Evolutionary conservation across 2,113 vertebrate genomes (phyloP).

Genomic region (Camelus dromedarius): DNA sequence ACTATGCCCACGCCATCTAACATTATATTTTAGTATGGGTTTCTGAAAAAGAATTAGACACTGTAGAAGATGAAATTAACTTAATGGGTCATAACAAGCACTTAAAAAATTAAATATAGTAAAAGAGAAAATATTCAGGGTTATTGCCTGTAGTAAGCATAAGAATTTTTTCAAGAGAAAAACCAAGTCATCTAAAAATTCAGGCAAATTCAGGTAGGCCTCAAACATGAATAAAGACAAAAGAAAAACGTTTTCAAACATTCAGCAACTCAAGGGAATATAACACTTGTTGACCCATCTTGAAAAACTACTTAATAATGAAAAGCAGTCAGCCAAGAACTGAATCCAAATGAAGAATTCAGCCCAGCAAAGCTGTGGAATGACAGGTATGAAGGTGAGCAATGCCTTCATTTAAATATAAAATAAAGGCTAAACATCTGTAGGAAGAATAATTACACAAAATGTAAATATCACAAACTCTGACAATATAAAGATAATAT

Average conservation of each 20-base stretch:
- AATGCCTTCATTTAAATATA: neutral
- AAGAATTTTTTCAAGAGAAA: constrained; percentile 3
- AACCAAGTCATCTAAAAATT: constrained; percentile 4
- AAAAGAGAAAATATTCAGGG: neutral
- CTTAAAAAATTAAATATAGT: neutral
- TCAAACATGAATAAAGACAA: constrained; percentile 31
- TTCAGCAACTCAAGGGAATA: neutral
- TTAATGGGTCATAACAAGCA: neutral
- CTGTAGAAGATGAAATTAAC: neutral
- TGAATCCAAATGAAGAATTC: constrained; percentile 15
- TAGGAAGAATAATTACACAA: neutral
- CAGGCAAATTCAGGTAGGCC: neutral
- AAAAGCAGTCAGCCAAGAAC: neutral
- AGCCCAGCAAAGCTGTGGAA: neutral
- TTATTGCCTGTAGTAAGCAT: neutral
- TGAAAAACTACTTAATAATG: constrained; percentile 42
- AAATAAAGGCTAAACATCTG: neutral
- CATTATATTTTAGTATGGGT: neutral
- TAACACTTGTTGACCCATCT: neutral
- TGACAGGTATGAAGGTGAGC: neutral
- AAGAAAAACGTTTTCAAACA: neutral
- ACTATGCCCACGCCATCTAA: neutral
- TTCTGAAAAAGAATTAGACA: neutral
- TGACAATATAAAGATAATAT: neutral
- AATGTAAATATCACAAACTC: neutral